Base-by-base conservation (phyloP, 1,140 invertebrate species). In the Leptinotarsa lineolata region DNA sequence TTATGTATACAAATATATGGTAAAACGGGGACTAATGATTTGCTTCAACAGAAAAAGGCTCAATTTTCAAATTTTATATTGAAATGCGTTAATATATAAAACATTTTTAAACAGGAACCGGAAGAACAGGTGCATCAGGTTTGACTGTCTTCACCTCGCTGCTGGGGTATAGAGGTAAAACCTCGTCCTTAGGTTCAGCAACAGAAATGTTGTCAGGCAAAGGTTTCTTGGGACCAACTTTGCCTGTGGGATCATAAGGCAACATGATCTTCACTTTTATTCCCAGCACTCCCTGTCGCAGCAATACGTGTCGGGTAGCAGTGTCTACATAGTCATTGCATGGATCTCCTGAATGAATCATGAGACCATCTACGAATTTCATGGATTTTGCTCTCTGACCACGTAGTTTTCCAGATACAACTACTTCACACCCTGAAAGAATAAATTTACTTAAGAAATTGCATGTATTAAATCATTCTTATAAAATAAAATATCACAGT, bases 261-360 rank as follows among this genome's bases (percentile, higher is more conserved):
- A 99, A 91, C 98, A 99, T 99, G 85, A 99, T 99, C 88, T 99
- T 99, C 0, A 99, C 81, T 89, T 99, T 99, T 82, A 99, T 92
- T 78, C 92, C 91, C 78, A 93, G 86, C 70, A 94, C 91, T 83
- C 96, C 97, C 90, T 99, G 97, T 86, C 97, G 90, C 18, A 99
- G 90, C 75, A 99, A 89, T 21, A 99, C 98, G 85, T 99, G 98
- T 80, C 98, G 89, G 46, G 98, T 98, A 72, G 98, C 98, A 30
- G 94, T 95, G 83, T 99, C 97, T 18, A 99, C 97, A 82, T 99
- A 99, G 78, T 99, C 96, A 84, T 97, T 97, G 81, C 94, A 96
- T 24, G 98, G 98, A 85, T 99, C 96, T 84, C 98, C 98, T 83
- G 95, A 97, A 88, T 99, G 98, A 84, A 99, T 99, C 98, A 99